A percentile compares a stretch with the other conserved stretches of the same genome.
Conservation (phyloP, 2,113 vertebrate genomes). For the Gopherus evgoodei region DNA sequence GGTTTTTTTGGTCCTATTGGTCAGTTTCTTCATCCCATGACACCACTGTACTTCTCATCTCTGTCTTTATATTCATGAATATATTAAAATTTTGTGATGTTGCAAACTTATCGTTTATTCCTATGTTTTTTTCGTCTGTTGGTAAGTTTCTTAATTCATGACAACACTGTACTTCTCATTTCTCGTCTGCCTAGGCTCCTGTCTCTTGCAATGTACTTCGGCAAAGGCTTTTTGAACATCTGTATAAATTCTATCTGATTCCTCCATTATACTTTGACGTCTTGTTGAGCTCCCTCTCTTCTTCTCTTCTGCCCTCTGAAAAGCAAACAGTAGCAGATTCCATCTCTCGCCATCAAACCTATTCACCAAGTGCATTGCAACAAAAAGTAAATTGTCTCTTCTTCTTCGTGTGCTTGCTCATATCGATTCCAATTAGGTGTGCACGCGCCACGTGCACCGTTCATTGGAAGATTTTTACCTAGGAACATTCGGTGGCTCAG, state of each 20-base stretch:
- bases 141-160: not conserved
- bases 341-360: slow-evolving; percentile 45
- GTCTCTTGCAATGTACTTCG: not conserved
- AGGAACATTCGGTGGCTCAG: no score
- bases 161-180: not conserved
- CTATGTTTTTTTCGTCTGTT: not conserved
- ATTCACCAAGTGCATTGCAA: slow-evolving; percentile 26
- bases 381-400: slow-evolving; percentile 7
- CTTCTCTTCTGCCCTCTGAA: slow-evolving; percentile 24
- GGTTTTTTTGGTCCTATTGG: not conserved
- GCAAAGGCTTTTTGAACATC: not conserved
- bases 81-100: not conserved
- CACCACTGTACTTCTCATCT: no score
- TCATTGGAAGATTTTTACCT: no score
- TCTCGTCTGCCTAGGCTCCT: not conserved
- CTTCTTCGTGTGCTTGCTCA: no score
- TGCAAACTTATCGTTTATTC: not conserved
- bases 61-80: not conserved
- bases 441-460: no score
- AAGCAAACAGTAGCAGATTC: slow-evolving; percentile 8
- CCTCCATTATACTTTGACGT: slow-evolving; percentile 24
- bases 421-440: no score
- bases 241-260: not conserved
- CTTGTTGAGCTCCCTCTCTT: not conserved
- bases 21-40: not conserved